These are phyloP conservation scores for Eupithecia dodoneata DNA, from an alignment of 2,888 invertebrate genomes.

Conservation along the genomic window DNA sequence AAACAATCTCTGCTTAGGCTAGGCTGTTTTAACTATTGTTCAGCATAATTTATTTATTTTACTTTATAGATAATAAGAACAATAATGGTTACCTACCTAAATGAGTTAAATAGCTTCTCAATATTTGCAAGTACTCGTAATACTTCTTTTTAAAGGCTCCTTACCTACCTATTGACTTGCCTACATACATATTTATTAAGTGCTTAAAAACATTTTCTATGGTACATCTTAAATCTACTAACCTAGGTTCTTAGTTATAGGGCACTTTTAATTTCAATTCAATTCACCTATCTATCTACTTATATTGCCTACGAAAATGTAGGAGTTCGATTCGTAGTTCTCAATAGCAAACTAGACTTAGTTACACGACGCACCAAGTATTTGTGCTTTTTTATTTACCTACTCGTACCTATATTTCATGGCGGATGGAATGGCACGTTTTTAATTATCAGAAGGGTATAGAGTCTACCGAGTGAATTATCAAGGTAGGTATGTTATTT, in stretches of 20 bases:
- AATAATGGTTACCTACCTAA: slow-evolving; percentile 5
- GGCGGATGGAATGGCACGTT: slow-evolving; percentile 2
- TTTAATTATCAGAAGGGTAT: neutral
- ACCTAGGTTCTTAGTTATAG: neutral
- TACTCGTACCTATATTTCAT: neutral
- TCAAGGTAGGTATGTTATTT: neutral
- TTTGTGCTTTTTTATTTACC: neutral
- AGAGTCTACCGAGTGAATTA: neutral
- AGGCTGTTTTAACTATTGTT: neutral
- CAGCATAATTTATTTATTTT: neutral
- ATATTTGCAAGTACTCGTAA: slow-evolving; percentile 5
- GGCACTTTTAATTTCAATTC: slow-evolving; percentile 16
- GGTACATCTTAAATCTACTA: neutral
- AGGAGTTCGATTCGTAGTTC: neutral
- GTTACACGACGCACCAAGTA: neutral
- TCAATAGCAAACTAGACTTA: neutral
- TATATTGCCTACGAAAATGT: neutral
- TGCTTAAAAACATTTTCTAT: neutral
- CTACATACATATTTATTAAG: neutral
- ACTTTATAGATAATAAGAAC: slow-evolving; percentile 1
- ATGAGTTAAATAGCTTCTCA: slow-evolving; percentile 28
- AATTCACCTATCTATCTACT: slow-evolving; percentile 10
- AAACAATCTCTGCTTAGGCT: neutral
- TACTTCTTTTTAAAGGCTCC: neutral
- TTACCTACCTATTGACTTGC: slow-evolving; percentile 6